Percentiles rank a stretch among this genome's conserved stretches.
phyloP scores from a whole-genome alignment of 2,113 vertebrate species.

The Fregetta grallaria region DNA sequence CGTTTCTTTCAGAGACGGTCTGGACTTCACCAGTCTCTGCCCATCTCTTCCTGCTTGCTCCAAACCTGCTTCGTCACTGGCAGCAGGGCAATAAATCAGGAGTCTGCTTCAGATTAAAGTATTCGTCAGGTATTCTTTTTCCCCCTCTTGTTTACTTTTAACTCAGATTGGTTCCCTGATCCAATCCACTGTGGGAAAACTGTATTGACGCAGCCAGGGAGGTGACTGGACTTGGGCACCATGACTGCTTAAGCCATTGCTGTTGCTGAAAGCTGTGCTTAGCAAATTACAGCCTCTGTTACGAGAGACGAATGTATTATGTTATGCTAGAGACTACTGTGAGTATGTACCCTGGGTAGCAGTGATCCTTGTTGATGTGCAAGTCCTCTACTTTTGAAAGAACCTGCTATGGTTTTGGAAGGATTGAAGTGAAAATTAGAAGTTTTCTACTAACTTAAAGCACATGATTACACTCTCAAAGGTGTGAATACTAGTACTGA shows the following conservation, averaged over 20 bases:
- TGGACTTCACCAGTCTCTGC: not conserved
- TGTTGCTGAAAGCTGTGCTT: not conserved
- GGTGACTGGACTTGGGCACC: not conserved
- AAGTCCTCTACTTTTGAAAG: not conserved
- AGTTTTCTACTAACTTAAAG: not conserved
- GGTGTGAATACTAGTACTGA: not conserved
- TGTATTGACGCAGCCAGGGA: not conserved
- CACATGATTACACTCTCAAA: not conserved
- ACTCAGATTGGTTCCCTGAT: not conserved
- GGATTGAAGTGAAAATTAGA: not conserved
- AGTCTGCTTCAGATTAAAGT: not conserved
- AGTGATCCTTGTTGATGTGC: not conserved
- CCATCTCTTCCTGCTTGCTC: not conserved
- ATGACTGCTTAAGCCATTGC: not conserved
- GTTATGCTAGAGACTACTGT: not conserved
- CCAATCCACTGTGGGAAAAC: not conserved
- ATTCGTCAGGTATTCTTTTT: not conserved
- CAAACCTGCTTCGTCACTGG: not conserved
- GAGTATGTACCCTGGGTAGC: not conserved
- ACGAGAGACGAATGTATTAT: not conserved
- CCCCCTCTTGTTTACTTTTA: not conserved
- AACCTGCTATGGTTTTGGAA: not conserved
- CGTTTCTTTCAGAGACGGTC: not conserved
- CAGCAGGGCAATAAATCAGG: not conserved
- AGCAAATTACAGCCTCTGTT: not conserved